A percentile compares a stretch with the other conserved stretches of the same genome.
phyloP scores from a whole-genome alignment of 2,113 vertebrate genomes.

The Peromyscus californicus region DNA sequence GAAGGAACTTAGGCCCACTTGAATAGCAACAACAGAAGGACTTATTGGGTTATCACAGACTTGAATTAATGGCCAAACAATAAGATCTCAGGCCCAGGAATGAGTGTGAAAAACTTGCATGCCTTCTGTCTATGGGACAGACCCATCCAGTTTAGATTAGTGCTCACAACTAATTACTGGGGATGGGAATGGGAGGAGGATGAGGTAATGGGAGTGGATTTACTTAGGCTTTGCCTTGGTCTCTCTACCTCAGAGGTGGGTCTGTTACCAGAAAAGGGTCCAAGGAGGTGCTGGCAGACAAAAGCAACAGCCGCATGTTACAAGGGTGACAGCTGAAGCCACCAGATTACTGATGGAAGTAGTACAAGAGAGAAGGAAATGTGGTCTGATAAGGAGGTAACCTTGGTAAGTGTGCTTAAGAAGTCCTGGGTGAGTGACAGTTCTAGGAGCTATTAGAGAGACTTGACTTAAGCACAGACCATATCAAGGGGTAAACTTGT shows the following conservation, averaged over 20 bases:
- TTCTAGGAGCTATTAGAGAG: background rate
- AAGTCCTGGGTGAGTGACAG: conserved; percentile 29
- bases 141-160: background rate
- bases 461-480: background rate
- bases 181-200: background rate
- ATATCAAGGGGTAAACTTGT: background rate
- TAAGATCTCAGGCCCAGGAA: background rate
- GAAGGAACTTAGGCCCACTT: conserved; percentile 8
- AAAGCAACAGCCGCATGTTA: conserved; percentile 39
- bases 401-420: background rate
- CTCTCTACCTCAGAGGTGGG: background rate
- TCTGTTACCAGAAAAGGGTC: conserved; percentile 30
- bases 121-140: background rate
- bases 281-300: conserved; percentile 69
- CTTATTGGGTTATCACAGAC: background rate
- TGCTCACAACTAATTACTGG: background rate
- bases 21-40: conserved; percentile 3
- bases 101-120: background rate
- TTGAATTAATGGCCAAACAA: background rate
- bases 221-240: background rate
- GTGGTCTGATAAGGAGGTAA: conserved; percentile 51
- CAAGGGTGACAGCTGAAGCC: conserved; percentile 60
- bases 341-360: conserved; percentile 59
- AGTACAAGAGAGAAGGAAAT: conserved; percentile 54
- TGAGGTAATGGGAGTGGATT: background rate